Evolutionary conservation across 2,888 invertebrate species (phyloP).

Genomic region (Ormyrus rosae): DNA sequence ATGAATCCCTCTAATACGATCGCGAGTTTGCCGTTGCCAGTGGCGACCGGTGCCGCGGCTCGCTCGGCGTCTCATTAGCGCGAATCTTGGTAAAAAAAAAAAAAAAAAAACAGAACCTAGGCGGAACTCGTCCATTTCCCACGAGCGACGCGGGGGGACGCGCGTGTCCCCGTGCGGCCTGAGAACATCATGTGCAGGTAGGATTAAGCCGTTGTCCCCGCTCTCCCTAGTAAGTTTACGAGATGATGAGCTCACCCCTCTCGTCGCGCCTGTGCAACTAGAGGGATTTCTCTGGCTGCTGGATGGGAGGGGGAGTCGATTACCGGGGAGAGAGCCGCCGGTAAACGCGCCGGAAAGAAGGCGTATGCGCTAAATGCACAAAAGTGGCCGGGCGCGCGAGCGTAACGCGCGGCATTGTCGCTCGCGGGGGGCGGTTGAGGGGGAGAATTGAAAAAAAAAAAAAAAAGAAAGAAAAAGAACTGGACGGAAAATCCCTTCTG

Average conservation of each 20-base stretch:
- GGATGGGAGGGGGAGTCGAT: slow-evolving; percentile 59
- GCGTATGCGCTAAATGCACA: slow-evolving; percentile 71
- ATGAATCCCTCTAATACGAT: slow-evolving; percentile 15
- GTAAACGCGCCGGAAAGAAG: slow-evolving; percentile 49
- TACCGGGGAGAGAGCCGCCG: slow-evolving; percentile 59
- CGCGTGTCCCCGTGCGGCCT: slow-evolving; percentile 48
- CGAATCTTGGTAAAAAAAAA: not conserved
- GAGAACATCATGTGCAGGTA: slow-evolving; percentile 75
- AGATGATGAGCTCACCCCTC: slow-evolving; percentile 65
- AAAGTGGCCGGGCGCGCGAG: slow-evolving; percentile 63
- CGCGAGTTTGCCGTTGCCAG: slow-evolving; percentile 65
- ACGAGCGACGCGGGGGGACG: too few species aligned
- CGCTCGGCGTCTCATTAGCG: slow-evolving; percentile 1
- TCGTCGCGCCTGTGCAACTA: slow-evolving; percentile 53
- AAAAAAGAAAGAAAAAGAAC: too few species aligned
- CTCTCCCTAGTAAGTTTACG: slow-evolving; percentile 69
- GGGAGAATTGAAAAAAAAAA: too few species aligned
- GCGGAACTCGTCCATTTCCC: too few species aligned
- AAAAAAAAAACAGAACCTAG: too few species aligned
- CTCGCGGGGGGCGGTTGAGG: not conserved
- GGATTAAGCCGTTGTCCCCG: slow-evolving; percentile 70
- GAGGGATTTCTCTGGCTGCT: slow-evolving; percentile 25
- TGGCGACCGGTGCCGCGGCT: slow-evolving; percentile 44
- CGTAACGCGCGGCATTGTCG: slow-evolving; percentile 72
- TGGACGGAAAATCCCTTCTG: slow-evolving; percentile 71